Conservation (phyloP, 2,797 vertebrate genomes). For the Ceyx erithaca region DNA sequence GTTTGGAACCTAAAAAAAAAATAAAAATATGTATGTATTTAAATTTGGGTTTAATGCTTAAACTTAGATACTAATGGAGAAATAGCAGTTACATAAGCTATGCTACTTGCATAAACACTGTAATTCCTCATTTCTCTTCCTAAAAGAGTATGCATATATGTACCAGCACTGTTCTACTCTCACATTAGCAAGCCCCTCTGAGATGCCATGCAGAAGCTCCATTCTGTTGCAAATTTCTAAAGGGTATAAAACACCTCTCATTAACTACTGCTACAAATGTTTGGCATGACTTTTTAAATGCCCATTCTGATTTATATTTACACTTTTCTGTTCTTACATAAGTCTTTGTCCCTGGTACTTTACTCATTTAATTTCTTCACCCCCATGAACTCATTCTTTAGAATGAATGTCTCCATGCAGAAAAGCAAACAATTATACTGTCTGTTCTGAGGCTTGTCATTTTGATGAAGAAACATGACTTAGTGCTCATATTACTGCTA, state of each 20-base stretch:
- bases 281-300: background rate
- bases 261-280: background rate
- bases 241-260: background rate
- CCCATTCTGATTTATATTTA: background rate
- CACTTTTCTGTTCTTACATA: background rate
- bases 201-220: background rate
- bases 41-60: background rate
- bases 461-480: slow-evolving; percentile 63
- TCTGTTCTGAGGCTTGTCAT: slow-evolving; percentile 42
- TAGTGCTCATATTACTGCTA: slow-evolving; percentile 50
- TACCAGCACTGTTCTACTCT: background rate
- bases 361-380: background rate
- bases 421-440: slow-evolving; percentile 61
- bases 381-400: background rate
- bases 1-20: background rate
- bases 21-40: background rate
- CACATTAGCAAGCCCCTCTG: background rate
- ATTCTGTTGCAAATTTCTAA: background rate
- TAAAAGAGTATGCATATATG: background rate
- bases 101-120: background rate
- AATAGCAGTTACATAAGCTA: background rate
- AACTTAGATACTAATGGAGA: background rate
- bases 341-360: background rate
- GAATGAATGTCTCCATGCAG: slow-evolving; percentile 17
- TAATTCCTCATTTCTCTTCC: background rate